phyloP scores from a whole-genome alignment of 1,140 invertebrate genomes.

The Halictus rubicundus region DNA sequence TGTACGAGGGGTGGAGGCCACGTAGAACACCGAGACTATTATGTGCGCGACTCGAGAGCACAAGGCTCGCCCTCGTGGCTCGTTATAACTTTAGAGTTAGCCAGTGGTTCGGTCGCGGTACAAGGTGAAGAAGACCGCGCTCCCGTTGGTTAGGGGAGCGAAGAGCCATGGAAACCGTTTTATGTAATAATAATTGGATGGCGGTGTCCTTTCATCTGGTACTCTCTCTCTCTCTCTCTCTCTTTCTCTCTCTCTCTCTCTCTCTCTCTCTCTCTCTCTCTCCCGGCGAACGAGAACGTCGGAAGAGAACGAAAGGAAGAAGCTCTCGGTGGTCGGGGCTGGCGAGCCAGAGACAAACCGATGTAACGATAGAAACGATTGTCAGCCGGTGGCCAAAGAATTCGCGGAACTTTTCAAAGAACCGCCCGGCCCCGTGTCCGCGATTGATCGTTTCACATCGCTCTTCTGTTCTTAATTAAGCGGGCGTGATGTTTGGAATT shows the following conservation, averaged over 20 bases:
- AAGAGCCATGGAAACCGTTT: conserved; percentile 71
- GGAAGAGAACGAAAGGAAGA: conserved; percentile 43
- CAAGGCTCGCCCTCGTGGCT: conserved; percentile 65
- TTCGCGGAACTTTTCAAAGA: conserved; percentile 51
- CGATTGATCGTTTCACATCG: background rate
- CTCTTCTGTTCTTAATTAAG: background rate
- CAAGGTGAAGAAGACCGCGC: conserved; percentile 70
- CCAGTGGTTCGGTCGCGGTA: conserved; percentile 70
- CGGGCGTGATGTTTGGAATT: background rate
- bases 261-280: background rate
- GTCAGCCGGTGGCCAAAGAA: conserved; percentile 36
- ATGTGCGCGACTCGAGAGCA: conserved; percentile 66
- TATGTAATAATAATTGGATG: conserved; percentile 79
- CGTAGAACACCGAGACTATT: conserved; percentile 66
- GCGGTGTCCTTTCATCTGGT: conserved; percentile 76
- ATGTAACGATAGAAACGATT: conserved; percentile 58
- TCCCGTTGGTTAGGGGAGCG: conserved; percentile 50
- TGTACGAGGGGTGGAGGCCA: conserved; percentile 16
- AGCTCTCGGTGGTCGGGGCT: conserved; percentile 1
- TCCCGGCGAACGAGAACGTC: conserved; percentile 34
- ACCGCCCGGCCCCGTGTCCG: background rate
- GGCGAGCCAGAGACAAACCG: conserved; percentile 40
- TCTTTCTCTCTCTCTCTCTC: conserved; percentile 17
- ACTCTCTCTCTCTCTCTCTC: background rate
- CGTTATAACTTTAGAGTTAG: conserved; percentile 77